These are phyloP conservation scores for Capricornis sumatraensis DNA, from an alignment of 2,113 vertebrate species.

Conservation along the genomic window DNA sequence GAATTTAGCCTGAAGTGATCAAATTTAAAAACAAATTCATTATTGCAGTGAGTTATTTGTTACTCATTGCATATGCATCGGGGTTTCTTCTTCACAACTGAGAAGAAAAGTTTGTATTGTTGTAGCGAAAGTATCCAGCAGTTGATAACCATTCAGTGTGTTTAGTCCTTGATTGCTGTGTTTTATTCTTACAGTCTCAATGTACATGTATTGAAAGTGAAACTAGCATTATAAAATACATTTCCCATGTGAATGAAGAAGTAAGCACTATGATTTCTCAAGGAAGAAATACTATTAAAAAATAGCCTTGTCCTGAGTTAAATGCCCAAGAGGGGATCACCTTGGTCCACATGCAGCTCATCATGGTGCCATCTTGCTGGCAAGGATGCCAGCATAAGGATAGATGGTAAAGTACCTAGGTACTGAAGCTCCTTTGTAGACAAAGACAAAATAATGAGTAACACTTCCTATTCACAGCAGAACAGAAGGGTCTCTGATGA, in stretches of 20 bases:
- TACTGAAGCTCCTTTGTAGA: not conserved
- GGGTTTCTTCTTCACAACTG: not conserved
- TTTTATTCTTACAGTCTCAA: not conserved
- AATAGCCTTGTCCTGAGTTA: not conserved
- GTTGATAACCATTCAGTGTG: not conserved
- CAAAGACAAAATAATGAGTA: not conserved
- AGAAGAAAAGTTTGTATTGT: not conserved
- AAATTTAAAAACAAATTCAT: conserved; percentile 5
- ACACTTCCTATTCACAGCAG: not conserved
- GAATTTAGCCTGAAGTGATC: not conserved
- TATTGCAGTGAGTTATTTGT: not conserved
- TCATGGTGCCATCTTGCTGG: not conserved
- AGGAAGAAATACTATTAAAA: not conserved
- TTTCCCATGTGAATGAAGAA: not conserved
- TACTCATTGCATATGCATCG: not conserved
- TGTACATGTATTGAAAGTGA: not conserved
- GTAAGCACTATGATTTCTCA: not conserved
- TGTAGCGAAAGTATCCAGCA: not conserved
- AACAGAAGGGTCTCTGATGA: not conserved
- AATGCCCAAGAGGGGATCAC: not conserved
- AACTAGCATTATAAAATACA: not conserved
- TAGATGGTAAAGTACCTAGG: not conserved
- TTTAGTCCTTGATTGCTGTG: not conserved
- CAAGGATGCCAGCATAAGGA: accelerated
- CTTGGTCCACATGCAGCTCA: not conserved